These are phyloP conservation scores for Phyllotreta cruciferae DNA, from an alignment of 2,888 invertebrate species.

Conservation along the genomic window DNA sequence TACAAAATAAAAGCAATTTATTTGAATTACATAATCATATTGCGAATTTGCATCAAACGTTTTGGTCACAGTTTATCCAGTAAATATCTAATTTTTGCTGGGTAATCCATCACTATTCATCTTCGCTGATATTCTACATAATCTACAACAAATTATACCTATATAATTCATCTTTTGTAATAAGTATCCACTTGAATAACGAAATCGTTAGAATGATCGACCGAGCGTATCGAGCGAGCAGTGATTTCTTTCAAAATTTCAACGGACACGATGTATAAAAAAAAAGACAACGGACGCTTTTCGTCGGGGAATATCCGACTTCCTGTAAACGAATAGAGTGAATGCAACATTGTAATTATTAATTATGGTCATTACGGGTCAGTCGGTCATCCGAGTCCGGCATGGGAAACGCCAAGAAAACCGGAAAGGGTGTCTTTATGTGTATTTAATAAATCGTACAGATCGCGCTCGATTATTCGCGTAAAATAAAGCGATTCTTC, in stretches of 20 bases:
- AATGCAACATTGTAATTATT: conserved; percentile 37
- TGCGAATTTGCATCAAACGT: no score
- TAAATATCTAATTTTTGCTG: no score
- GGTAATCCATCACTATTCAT: neutral
- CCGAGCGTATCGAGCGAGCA: conserved; percentile 30
- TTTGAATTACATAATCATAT: no score
- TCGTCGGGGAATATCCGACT: conserved; percentile 36
- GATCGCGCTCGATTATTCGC: no score
- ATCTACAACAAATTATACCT: neutral
- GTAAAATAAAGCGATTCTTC: neutral
- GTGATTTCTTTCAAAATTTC: conserved; percentile 30
- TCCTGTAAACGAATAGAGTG: conserved; percentile 38
- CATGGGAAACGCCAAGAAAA: conserved; percentile 36
- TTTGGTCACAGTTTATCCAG: no score
- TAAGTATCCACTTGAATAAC: no score
- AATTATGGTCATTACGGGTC: conserved; percentile 47
- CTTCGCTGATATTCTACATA: neutral
- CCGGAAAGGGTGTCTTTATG: conserved; percentile 16
- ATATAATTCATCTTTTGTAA: no score
- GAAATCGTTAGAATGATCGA: conserved; percentile 27
- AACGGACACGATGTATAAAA: neutral
- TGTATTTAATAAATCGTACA: no score
- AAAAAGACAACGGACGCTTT: conserved; percentile 23
- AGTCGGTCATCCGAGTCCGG: conserved; percentile 43
- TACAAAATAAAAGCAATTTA: no score